A percentile compares a stretch with the other conserved stretches of the same genome.
These are phyloP conservation scores for Gallinago paraguaiae DNA, from an alignment of 2,113 vertebrate species.

Conservation along the genomic window DNA sequence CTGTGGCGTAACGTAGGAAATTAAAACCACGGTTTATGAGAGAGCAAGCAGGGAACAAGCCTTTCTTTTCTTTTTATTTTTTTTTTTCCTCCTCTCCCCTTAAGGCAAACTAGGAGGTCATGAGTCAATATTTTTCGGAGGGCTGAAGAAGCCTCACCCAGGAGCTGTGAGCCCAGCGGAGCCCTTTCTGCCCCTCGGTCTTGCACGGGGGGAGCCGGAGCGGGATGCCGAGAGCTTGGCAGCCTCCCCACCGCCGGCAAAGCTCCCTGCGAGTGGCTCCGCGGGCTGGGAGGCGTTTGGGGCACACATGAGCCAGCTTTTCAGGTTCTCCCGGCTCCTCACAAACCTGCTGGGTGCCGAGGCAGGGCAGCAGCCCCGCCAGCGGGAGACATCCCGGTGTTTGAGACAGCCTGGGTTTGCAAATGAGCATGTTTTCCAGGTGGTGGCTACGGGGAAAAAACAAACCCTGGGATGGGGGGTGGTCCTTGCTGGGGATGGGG, in stretches of 20 bases:
- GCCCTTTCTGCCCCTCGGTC: not conserved
- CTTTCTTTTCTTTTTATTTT: too few species aligned
- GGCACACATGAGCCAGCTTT: not conserved
- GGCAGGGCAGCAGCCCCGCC: not conserved
- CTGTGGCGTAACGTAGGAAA: not conserved
- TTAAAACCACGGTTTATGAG: not conserved
- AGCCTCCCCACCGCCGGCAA: accelerated
- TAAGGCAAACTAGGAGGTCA: not conserved
- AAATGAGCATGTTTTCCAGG: not conserved
- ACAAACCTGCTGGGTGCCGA: not conserved
- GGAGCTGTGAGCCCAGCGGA: not conserved
- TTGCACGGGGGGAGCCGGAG: accelerated
- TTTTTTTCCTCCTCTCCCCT: accelerated
- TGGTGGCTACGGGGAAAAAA: too few species aligned
- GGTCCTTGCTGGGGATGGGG: not conserved
- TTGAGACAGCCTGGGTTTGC: not conserved
- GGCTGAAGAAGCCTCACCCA: not conserved
- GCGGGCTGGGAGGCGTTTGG: accelerated
- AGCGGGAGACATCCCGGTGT: accelerated
- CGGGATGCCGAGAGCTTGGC: accelerated
- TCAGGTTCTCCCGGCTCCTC: not conserved
- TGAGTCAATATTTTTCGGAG: not conserved
- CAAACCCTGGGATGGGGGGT: not conserved
- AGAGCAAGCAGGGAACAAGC: not conserved
- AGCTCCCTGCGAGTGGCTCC: not conserved